Evolutionary conservation across 2,113 vertebrate genomes (phyloP).

Genomic region (Bos javanicus): DNA sequence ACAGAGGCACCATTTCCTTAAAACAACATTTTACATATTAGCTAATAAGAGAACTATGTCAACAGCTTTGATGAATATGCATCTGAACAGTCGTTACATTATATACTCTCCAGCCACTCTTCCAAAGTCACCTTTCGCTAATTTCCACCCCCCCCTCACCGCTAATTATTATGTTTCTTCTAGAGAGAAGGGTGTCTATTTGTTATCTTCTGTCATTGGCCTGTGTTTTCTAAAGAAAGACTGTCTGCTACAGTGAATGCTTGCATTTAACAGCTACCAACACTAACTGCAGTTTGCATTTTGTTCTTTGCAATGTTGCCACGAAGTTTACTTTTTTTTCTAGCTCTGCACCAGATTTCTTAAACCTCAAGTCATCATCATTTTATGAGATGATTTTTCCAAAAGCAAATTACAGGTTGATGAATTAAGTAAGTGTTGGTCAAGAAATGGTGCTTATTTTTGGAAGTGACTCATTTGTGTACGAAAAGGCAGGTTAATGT

Average conservation of each 20-base stretch:
- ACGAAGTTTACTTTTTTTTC: slow-evolving; percentile 69
- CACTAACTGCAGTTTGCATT: slow-evolving; percentile 74
- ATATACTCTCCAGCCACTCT: slow-evolving; percentile 56
- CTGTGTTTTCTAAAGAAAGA: slow-evolving; percentile 50
- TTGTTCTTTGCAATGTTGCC: slow-evolving; percentile 72
- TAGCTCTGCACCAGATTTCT: not conserved
- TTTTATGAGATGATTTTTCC: slow-evolving; percentile 45
- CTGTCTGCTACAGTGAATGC: slow-evolving; percentile 74
- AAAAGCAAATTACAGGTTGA: slow-evolving; percentile 53
- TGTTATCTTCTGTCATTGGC: slow-evolving; percentile 74
- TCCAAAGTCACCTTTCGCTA: slow-evolving; percentile 77
- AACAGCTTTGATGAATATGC: slow-evolving; percentile 64
- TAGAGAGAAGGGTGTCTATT: slow-evolving; percentile 70
- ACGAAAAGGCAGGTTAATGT: not conserved
- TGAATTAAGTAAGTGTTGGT: slow-evolving; percentile 53
- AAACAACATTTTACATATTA: slow-evolving; percentile 73
- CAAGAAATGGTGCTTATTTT: slow-evolving; percentile 18
- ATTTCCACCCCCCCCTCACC: slow-evolving; percentile 52
- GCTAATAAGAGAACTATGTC: slow-evolving; percentile 72
- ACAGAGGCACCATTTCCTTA: slow-evolving; percentile 67
- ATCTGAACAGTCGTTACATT: slow-evolving; percentile 68
- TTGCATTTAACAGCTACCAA: slow-evolving; percentile 72
- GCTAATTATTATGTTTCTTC: slow-evolving; percentile 80
- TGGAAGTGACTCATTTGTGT: slow-evolving; percentile 4
- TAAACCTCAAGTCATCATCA: slow-evolving; percentile 29